Conservation (phyloP, 2,888 invertebrate genomes). For the Chaetogeoica ovagalla region DNA sequence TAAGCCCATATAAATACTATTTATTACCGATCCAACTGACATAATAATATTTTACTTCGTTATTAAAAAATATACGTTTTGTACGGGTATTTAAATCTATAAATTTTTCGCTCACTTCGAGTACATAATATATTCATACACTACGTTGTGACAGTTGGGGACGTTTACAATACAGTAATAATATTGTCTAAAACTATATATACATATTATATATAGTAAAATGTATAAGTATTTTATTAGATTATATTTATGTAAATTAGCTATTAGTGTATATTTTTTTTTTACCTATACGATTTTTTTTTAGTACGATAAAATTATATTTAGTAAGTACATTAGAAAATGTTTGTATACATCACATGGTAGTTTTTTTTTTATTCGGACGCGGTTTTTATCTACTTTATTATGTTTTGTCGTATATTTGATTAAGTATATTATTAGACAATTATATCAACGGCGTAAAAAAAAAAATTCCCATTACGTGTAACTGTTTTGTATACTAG, state of each 20-base stretch:
- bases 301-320: constrained; percentile 27
- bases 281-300: constrained; percentile 1
- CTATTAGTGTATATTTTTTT: not conserved
- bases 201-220: not conserved
- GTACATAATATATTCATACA: too few species aligned
- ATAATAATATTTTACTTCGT: too few species aligned
- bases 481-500: constrained; percentile 4
- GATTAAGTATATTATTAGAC: not conserved
- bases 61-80: not conserved
- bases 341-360: constrained; percentile 25
- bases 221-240: constrained; percentile 16
- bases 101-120: too few species aligned
- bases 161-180: constrained; percentile 18
- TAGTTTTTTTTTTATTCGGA: constrained; percentile 19
- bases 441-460: not conserved
- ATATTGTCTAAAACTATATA: not conserved
- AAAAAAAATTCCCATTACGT: not conserved
- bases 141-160: constrained; percentile 23
- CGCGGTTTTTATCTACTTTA: not conserved
- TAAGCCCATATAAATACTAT: constrained; percentile 5
- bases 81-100: too few species aligned
- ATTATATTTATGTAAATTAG: not conserved
- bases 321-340: constrained; percentile 12
- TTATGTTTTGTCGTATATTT: not conserved
- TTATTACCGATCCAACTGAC: constrained; percentile 15